Evolutionary conservation across 2,888 invertebrate genomes (phyloP).

Genomic region (Sinopyrophorus schimmeli): DNA sequence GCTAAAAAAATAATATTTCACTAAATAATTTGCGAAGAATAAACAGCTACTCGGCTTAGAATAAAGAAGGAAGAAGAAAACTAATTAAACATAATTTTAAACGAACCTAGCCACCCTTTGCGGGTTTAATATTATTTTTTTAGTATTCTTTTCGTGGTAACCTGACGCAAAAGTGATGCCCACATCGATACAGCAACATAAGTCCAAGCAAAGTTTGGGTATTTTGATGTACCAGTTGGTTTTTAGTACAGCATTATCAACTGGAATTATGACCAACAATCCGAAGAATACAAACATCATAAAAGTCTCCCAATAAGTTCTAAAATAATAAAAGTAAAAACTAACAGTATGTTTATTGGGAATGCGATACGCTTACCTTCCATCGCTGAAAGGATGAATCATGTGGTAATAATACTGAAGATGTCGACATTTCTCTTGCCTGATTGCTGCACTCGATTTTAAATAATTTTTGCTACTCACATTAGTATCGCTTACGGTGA

Average conservation of each 20-base stretch:
- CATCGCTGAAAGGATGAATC: slow-evolving; percentile 54
- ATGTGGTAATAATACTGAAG: slow-evolving; percentile 39
- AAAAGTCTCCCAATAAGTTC: slow-evolving; percentile 30
- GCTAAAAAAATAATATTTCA: no score
- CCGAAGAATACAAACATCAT: slow-evolving; percentile 29
- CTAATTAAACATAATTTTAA: no score
- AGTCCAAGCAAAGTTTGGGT: slow-evolving; percentile 32
- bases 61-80: no score
- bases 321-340: slow-evolving; percentile 11
- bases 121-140: slow-evolving; percentile 47
- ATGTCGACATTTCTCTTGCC: slow-evolving; percentile 45
- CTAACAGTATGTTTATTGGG: not conserved
- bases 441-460: slow-evolving; percentile 41
- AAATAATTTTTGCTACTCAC: slow-evolving; percentile 32
- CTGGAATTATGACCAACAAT: slow-evolving; percentile 34
- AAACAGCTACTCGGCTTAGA: no score
- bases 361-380: slow-evolving; percentile 29
- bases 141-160: slow-evolving; percentile 48
- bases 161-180: slow-evolving; percentile 51
- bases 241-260: slow-evolving; percentile 2
- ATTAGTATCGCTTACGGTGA: slow-evolving; percentile 36
- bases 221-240: not conserved
- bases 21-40: no score
- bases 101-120: slow-evolving; percentile 44
- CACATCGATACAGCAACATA: slow-evolving; percentile 47